These are phyloP conservation scores for Tuta absoluta DNA, from an alignment of 2,888 invertebrate genomes.

Conservation along the genomic window DNA sequence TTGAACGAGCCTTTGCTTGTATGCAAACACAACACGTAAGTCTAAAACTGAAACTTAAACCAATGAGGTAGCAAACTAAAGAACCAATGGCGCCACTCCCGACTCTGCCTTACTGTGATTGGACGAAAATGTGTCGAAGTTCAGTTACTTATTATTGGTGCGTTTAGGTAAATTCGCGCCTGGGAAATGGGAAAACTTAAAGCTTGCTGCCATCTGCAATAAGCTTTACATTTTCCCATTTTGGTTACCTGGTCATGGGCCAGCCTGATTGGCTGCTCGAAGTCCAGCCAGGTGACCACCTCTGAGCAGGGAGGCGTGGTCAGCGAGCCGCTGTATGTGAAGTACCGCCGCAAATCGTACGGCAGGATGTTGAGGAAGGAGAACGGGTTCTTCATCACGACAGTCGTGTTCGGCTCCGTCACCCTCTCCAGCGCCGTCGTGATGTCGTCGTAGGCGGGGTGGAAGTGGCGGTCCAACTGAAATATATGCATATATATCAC, in stretches of 20 bases:
- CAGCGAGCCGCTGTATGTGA: slow-evolving; percentile 91
- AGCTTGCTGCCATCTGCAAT: too few species aligned
- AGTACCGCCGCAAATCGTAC: slow-evolving; percentile 83
- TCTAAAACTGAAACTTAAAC: too few species aligned
- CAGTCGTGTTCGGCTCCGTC: slow-evolving; percentile 75
- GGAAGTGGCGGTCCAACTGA: slow-evolving; percentile 74
- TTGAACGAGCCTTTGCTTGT: too few species aligned
- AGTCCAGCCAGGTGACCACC: slow-evolving; percentile 93
- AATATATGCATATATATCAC: slow-evolving; percentile 32
- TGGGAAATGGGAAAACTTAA: too few species aligned
- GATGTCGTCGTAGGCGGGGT: slow-evolving; percentile 81
- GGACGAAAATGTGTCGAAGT: too few species aligned
- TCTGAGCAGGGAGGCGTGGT: slow-evolving; percentile 94
- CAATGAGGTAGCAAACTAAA: too few species aligned
- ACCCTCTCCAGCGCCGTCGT: slow-evolving; percentile 80
- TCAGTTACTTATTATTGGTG: too few species aligned
- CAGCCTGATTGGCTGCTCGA: slow-evolving; percentile 85
- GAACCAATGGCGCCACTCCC: too few species aligned
- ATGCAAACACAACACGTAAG: too few species aligned
- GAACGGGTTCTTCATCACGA: slow-evolving; percentile 72
- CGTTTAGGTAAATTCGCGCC: too few species aligned
- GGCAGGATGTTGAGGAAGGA: slow-evolving; percentile 80
- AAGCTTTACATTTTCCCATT: too few species aligned
- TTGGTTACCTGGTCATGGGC: slow-evolving; percentile 83
- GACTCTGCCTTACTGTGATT: too few species aligned